These are phyloP conservation scores for Anarrhichthys ocellatus DNA, from an alignment of 2,113 vertebrate species.

Conservation along the genomic window DNA sequence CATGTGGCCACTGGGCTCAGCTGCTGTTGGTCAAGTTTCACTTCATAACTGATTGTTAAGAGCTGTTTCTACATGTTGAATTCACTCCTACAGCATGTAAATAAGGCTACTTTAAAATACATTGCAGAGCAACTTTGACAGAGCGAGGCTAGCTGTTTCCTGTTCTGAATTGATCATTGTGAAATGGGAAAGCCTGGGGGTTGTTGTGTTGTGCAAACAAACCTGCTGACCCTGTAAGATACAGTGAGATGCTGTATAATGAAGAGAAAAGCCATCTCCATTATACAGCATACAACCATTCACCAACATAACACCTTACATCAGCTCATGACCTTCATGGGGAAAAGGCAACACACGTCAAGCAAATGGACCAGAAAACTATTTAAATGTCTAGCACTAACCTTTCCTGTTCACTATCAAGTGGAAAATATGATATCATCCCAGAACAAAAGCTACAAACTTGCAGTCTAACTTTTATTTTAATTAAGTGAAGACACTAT, in stretches of 20 bases:
- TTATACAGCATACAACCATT: background rate
- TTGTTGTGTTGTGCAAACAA: slow-evolving; percentile 1
- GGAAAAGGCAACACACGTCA: background rate
- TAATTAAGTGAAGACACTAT: background rate
- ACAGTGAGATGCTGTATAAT: background rate
- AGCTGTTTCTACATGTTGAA: background rate
- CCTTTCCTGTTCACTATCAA: background rate
- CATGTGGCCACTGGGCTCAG: background rate
- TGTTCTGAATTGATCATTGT: background rate
- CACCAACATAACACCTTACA: background rate
- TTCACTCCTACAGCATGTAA: background rate
- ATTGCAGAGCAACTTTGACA: background rate
- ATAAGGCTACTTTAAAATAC: background rate
- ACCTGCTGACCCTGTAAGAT: slow-evolving; percentile 7
- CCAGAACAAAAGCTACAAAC: background rate
- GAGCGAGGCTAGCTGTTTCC: background rate
- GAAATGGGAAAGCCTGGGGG: background rate
- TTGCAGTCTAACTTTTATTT: background rate
- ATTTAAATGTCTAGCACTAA: background rate
- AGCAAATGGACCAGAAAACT: background rate
- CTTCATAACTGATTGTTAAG: background rate
- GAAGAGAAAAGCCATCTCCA: background rate
- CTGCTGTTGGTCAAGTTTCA: background rate
- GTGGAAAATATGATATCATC: background rate
- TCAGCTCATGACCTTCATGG: background rate